Conservation (phyloP, 2,797 vertebrate species). For the Oreortyx pictus region DNA sequence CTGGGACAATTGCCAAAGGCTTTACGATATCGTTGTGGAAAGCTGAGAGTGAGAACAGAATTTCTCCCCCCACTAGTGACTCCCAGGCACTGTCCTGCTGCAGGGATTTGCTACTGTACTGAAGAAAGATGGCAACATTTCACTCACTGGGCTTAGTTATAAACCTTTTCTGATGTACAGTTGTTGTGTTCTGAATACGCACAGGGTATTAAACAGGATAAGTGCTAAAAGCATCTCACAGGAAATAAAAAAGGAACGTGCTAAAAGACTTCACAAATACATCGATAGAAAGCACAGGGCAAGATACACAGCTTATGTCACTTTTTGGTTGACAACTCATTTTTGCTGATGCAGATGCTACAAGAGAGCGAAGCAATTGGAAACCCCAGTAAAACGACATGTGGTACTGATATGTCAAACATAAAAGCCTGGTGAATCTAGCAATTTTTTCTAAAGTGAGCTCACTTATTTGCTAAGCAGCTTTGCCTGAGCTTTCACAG, state of each 20-base stretch:
- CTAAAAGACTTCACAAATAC: background rate
- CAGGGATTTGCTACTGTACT: fast-evolving
- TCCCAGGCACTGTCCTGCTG: background rate
- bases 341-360: background rate
- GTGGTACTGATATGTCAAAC: conserved; percentile 17
- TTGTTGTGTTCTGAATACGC: background rate
- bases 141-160: background rate
- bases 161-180: background rate
- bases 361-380: background rate
- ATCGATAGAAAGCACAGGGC: background rate
- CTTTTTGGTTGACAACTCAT: background rate
- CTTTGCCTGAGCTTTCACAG: conserved; percentile 63
- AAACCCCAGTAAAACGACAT: background rate
- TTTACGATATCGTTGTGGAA: fast-evolving
- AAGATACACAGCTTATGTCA: background rate
- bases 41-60: background rate
- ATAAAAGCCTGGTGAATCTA: conserved; percentile 44
- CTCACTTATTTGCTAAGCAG: conserved; percentile 70
- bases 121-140: background rate
- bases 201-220: background rate
- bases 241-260: background rate
- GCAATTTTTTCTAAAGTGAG: background rate
- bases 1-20: background rate
- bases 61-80: background rate
- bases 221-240: background rate